Evolutionary conservation across 2,888 invertebrate genomes (phyloP), one percentile per base, ranked within the genome.

Genomic region (Sphaerophoria rueppellii): DNA sequence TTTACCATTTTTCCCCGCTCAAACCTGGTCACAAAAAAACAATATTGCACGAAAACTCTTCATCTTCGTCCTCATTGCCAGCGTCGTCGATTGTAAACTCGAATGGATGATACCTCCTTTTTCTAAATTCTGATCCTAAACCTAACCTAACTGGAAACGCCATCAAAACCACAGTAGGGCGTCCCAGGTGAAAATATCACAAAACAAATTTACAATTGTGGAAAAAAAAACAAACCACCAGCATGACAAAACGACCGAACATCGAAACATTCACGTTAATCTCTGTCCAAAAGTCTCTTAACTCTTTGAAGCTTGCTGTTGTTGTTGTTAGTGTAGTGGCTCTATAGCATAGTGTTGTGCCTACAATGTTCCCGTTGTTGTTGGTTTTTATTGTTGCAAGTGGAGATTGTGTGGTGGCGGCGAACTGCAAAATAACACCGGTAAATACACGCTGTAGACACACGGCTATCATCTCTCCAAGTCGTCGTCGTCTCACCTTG

Each of bases 261-360:
- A 85, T 85, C 85, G 85, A 81, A 85, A 85, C 85, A 85, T 85
- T 85, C 85, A 85, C 85, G 85, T 85, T 85, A 85, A 85, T 85
- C 85, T 85, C 85, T 85, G 85, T 85, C 85, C 85, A 73, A 65
- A 85, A 85, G 81, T 76, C 81, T 76, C 85, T 12, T 35, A 5
- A n/a, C 81, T 58, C 11, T 67, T 76, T 81, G 83, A 75, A 54
- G 37, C 40, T 61, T 69, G 60, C 50, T 55, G 73, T 54, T 73
- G 65, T 43, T 43, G 63, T 65, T 60, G 52, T 60, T 24, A 16
- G 40, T 24, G 24, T 24, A 40, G 5, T 9, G 16, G 6, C 40
- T 85, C 70, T 76, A 63, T 65, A 14, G 40, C 54, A 50, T 16
- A 85, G 85, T 81, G 76, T 81, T 85, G 81, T 80, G 85, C 76